Evolutionary conservation across 2,888 invertebrate species (phyloP).

Genomic region (Drosophila prostipennis): DNA sequence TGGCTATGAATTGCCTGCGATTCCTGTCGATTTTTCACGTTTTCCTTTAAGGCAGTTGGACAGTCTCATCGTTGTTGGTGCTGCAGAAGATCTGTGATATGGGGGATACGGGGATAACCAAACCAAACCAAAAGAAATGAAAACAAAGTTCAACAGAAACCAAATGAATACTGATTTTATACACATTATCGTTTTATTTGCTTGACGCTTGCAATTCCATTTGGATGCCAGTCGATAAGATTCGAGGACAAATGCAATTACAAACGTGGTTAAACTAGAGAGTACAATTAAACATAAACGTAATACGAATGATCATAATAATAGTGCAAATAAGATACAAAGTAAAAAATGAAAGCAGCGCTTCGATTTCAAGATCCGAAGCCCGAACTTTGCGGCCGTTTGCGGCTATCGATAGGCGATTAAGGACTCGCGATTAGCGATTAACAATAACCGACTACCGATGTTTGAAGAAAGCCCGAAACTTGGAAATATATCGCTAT

Average conservation of each 20-base stretch:
- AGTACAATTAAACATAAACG: slow-evolving; percentile 65
- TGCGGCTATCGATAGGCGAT: slow-evolving; percentile 3
- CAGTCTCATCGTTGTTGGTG: slow-evolving; percentile 7
- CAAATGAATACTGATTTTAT: slow-evolving; percentile 36
- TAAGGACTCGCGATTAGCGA: neutral
- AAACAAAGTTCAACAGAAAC: neutral
- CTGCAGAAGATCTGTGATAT: slow-evolving; percentile 5
- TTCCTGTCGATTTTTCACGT: neutral
- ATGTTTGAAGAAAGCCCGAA: neutral
- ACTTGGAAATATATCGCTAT: neutral
- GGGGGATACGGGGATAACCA: neutral
- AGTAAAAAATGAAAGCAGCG: slow-evolving; percentile 60
- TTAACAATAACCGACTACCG: slow-evolving; percentile 9
- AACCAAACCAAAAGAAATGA: neutral
- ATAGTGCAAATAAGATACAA: slow-evolving; percentile 50
- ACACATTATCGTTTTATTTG: slow-evolving; percentile 47
- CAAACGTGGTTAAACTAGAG: slow-evolving; percentile 57
- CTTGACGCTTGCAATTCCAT: slow-evolving; percentile 40
- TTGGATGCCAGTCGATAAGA: slow-evolving; percentile 28
- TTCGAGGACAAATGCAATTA: slow-evolving; percentile 42
- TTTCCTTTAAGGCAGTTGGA: neutral
- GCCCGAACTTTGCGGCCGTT: neutral
- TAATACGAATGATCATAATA: slow-evolving; percentile 56
- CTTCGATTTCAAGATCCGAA: slow-evolving; percentile 38
- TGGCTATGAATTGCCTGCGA: neutral